phyloP scores from a whole-genome alignment of 2,113 vertebrate genomes.

The Microcebus lehilahytsara region DNA sequence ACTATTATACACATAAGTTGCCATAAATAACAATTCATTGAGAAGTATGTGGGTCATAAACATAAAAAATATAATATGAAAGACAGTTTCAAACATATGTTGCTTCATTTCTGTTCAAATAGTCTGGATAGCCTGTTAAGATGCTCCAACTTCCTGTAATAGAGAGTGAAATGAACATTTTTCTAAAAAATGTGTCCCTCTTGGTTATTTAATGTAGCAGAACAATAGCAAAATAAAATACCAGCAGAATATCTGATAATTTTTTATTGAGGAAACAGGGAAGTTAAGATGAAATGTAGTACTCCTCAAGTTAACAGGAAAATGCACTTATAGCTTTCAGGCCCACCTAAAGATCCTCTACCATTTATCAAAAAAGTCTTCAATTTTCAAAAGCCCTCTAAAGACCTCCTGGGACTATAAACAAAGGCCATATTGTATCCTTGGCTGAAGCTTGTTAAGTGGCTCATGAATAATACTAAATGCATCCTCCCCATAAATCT shows the following conservation, averaged over 20 bases:
- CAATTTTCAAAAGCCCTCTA: slow-evolving; percentile 74
- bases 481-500: slow-evolving; percentile 70
- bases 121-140: slow-evolving; percentile 85
- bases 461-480: slow-evolving; percentile 72
- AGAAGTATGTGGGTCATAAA: slow-evolving; percentile 83
- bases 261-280: slow-evolving; percentile 81
- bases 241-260: slow-evolving; percentile 81
- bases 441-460: slow-evolving; percentile 58
- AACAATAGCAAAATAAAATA: slow-evolving; percentile 84
- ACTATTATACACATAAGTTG: slow-evolving; percentile 76
- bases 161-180: slow-evolving; percentile 84
- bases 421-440: slow-evolving; percentile 75
- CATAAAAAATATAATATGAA: slow-evolving; percentile 84
- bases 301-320: slow-evolving; percentile 79
- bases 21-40: slow-evolving; percentile 82
- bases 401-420: slow-evolving; percentile 75
- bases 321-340: slow-evolving; percentile 73
- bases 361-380: slow-evolving; percentile 82
- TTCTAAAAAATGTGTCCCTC: slow-evolving; percentile 86
- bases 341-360: slow-evolving; percentile 69
- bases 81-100: slow-evolving; percentile 79
- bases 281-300: slow-evolving; percentile 81
- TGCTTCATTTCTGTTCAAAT: slow-evolving; percentile 82
- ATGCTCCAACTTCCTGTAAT: slow-evolving; percentile 83
- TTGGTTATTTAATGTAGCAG: slow-evolving; percentile 85